phyloP scores from a whole-genome alignment of 2,888 invertebrate genomes.

The Seira ritae region DNA sequence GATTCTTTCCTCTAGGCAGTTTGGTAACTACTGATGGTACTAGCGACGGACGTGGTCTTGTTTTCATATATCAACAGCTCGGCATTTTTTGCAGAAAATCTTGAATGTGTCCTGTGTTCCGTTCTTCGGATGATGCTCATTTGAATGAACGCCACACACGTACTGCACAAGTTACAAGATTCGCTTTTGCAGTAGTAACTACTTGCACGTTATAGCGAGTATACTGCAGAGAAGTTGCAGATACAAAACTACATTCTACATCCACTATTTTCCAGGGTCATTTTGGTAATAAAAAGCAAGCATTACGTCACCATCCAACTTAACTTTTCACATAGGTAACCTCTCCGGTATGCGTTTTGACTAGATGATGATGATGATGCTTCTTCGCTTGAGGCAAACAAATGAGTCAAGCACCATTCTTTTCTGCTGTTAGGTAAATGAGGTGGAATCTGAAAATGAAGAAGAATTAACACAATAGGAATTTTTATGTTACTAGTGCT shows the following conservation, averaged over 20 bases:
- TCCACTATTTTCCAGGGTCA: conserved; percentile 60
- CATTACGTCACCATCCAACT: conserved; percentile 49
- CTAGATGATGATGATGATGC: background rate
- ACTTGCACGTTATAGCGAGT: no score
- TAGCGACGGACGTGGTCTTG: background rate
- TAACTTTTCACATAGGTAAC: background rate
- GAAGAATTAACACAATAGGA: background rate
- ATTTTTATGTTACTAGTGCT: background rate
- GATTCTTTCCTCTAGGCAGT: background rate
- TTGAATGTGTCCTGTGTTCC: no score
- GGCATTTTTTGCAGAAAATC: no score
- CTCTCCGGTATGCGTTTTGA: background rate
- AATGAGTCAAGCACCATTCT: background rate
- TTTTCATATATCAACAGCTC: background rate
- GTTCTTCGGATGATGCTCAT: no score
- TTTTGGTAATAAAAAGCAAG: conserved; percentile 42
- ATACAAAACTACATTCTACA: no score
- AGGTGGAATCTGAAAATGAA: background rate
- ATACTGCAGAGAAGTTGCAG: background rate
- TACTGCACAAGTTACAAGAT: no score
- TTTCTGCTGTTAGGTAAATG: no score
- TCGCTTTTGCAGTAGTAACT: no score
- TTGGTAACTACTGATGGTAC: background rate
- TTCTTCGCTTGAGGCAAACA: background rate
- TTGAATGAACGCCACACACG: no score